A percentile compares a stretch with the other conserved stretches of the same genome.
Conservation (phyloP, 2,113 vertebrate genomes). For the Perognathus longimembris region DNA sequence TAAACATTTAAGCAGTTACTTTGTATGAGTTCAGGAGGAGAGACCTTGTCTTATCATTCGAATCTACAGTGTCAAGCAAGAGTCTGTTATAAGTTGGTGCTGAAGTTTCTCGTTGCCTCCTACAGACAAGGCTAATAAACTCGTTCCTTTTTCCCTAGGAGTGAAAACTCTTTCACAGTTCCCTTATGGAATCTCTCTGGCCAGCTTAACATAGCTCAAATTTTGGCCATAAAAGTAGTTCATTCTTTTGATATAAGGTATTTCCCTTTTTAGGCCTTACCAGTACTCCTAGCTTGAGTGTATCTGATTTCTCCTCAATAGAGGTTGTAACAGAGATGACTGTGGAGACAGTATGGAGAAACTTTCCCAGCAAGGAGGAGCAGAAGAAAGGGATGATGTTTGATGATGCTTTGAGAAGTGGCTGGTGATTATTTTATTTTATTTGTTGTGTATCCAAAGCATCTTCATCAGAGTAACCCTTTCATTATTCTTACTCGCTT, state of each 20-base stretch:
- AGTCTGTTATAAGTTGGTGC: not conserved
- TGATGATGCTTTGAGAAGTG: not conserved
- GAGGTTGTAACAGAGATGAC: not conserved
- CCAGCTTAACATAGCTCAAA: not conserved
- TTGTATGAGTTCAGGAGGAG: not conserved
- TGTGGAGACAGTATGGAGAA: not conserved
- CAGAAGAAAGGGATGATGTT: not conserved
- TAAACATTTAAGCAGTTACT: not conserved
- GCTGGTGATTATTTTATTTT: not conserved
- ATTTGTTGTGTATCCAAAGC: too few species aligned
- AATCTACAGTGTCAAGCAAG: not conserved
- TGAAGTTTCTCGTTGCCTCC: constrained; percentile 6
- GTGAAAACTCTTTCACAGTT: not conserved
- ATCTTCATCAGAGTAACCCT: too few species aligned
- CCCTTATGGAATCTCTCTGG: not conserved
- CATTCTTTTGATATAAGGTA: not conserved
- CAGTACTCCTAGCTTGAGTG: not conserved
- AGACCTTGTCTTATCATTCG: not conserved
- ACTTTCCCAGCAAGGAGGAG: not conserved
- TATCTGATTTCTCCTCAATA: not conserved
- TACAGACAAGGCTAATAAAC: not conserved
- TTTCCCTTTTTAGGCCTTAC: not conserved
- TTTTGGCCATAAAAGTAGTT: not conserved
- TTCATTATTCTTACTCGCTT: too few species aligned
- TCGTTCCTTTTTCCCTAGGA: not conserved